Base-by-base conservation (phyloP, 1,140 invertebrate species). In the Homalodisca vitripennis region DNA sequence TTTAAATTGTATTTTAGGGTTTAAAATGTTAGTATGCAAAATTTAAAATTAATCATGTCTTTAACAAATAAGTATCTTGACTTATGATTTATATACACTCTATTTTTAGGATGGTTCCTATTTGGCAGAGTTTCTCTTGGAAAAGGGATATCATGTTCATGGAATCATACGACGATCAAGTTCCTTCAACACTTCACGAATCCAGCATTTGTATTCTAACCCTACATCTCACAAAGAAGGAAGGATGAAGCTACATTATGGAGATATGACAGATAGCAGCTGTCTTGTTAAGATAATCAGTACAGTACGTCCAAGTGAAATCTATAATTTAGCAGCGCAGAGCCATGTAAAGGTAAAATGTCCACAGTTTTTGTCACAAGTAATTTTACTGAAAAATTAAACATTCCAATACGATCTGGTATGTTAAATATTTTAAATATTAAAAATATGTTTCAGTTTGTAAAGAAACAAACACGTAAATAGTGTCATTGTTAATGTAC, bases 291-390 rank as follows among this genome's bases (percentile, higher is more conserved):
- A 98, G 84, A 91, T 99, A 57, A 98, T 99, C 57, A 87, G 84
- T 65, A 83, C 87, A 77, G 87, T 88, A 26, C 87, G 91, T 76
- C 98, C 98, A 0, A 88, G 88, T 63, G 98, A 99, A 83, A 93
- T 99, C 72, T 99, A 99, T 78, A 99, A 99, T 85, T 84, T 99
- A 63, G 98, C 95, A n/a, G 98, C 98, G 1, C 98, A 99, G 80
- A 98, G 96, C 77, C 98, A 99, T 82, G 98, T 99, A 6, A 99
- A 99, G 85, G 97, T 99, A 72, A 86, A 83, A 71, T 26, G 10
- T 20, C 51, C 20, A 55, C n/a, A n/a, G n/a, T n/a, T n/a, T 46
- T 46, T 46, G n/a, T n/a, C n/a, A n/a, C n/a, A n/a, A n/a, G n/a
- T n/a, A n/a, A n/a, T n/a, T n/a, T n/a, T n/a, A n/a, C n/a, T n/a